These are phyloP conservation scores for Aporrectodea caliginosa DNA, from an alignment of 1,140 invertebrate species.

Conservation along the genomic window DNA sequence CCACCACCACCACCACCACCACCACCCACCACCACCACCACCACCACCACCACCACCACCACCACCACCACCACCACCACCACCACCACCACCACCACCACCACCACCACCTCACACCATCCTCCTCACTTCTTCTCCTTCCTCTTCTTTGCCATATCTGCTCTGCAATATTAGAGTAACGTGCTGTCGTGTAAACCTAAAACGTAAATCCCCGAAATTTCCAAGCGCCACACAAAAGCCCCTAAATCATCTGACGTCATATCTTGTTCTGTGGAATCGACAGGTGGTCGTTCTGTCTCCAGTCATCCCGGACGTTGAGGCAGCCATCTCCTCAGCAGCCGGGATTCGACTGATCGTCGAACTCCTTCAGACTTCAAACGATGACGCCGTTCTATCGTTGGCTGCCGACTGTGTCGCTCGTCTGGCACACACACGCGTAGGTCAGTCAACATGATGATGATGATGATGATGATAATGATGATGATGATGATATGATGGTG, in stretches of 20 bases:
- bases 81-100: too few species aligned
- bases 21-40: too few species aligned
- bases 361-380: conserved; percentile 45
- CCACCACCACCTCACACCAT: neutral
- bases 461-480: too few species aligned
- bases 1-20: too few species aligned
- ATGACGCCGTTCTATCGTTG: conserved; percentile 42
- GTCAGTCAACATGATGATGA: conserved; percentile 39
- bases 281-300: conserved; percentile 53
- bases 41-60: too few species aligned
- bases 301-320: conserved; percentile 54
- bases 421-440: conserved; percentile 51
- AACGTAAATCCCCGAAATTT: neutral
- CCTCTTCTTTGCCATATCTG: neutral
- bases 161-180: neutral
- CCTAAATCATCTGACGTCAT: too few species aligned
- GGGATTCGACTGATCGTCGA: conserved; percentile 53
- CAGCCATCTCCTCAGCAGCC: conserved; percentile 49
- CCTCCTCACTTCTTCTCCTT: neutral
- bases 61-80: too few species aligned
- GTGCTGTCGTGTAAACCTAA: conserved; percentile 6
- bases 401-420: conserved; percentile 50
- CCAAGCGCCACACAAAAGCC: too few species aligned
- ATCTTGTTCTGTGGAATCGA: neutral
- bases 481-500: too few species aligned